These are phyloP conservation scores for Amblyornis subalaris DNA, from an alignment of 2,113 vertebrate genomes.

Conservation along the genomic window DNA sequence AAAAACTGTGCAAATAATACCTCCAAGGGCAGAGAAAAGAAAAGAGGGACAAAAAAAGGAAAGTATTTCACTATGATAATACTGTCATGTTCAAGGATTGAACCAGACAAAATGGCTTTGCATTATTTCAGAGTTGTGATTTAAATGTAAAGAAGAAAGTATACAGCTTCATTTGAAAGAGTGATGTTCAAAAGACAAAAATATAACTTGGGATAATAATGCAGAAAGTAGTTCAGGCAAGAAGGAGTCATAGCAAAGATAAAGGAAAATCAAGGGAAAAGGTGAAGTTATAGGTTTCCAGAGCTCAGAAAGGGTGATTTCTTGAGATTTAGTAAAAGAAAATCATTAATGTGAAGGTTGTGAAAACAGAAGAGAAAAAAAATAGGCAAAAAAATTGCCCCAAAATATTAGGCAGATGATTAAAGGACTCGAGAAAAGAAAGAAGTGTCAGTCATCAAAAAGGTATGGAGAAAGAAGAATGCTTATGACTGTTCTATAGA, in stretches of 20 bases:
- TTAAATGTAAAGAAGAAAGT: background rate
- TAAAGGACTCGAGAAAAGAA: background rate
- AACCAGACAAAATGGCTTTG: fast-evolving
- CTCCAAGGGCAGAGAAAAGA: background rate
- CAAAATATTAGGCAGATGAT: background rate
- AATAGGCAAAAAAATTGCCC: fast-evolving
- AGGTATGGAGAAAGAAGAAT: background rate
- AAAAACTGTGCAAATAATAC: background rate
- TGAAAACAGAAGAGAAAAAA: background rate
- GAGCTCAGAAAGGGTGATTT: background rate
- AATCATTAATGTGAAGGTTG: fast-evolving
- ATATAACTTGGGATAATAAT: background rate
- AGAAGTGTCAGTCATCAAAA: background rate
- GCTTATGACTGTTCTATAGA: background rate
- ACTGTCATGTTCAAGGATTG: background rate
- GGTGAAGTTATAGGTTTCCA: background rate
- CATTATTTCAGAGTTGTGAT: background rate
- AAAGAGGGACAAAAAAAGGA: background rate
- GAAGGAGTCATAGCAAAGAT: background rate
- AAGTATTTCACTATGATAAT: background rate
- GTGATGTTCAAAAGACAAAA: background rate
- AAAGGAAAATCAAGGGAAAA: background rate
- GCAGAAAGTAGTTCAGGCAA: background rate
- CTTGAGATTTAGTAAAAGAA: background rate
- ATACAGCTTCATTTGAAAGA: background rate